Evolutionary conservation across 2,888 invertebrate genomes (phyloP), one percentile per base, ranked within the genome.

Genomic region (Drosophila merina): DNA sequence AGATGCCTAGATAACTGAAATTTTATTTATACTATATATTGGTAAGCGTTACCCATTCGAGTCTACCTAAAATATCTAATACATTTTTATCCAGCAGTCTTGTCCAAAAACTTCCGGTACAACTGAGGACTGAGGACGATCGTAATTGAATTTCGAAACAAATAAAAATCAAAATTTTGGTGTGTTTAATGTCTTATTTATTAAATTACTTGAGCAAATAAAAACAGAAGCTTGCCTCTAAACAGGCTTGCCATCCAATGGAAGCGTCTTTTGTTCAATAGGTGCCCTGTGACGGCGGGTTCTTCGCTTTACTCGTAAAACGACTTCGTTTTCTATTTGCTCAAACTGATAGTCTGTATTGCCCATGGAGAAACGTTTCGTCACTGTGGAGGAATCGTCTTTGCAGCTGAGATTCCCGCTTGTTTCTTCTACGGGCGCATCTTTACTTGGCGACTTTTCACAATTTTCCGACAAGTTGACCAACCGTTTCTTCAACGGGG

Each of bases 281-380:
- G 33, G 8, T n/a, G 7, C 20, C 7, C 31, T 59, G 6, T 49
- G 31, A 30, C 66, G 67, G 25, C 78, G 59, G 20, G 10, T 55
- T 30, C 77, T 81, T 3, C 84, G 72, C 3, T 66, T 88, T n/a
- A 91, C 89, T 30, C 88, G 88, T 28, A 91, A 72, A 31, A 90
- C 80, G 0, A 90, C 76, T 33, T 88, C 78, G 66, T 88, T 85
- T 3, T 90, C 86, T 8, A 88, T 63, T 12, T 77, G 77, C 63
- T 91, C 91, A 47, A 89, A 89, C 47, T 89, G 87, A 77, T 91
- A 91, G 25, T 90, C 82, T 12, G 82, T 87, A 7, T 86, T 76
- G 14, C 91, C 91, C 9, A 91, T 54, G 0, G 89, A 87, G 25
- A 90, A 75, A 36, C 83, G 82, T 54, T 90, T 90, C 20, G 78